Conservation (phyloP, 2,797 vertebrate species). For the Silurus lanzhouensis region DNA sequence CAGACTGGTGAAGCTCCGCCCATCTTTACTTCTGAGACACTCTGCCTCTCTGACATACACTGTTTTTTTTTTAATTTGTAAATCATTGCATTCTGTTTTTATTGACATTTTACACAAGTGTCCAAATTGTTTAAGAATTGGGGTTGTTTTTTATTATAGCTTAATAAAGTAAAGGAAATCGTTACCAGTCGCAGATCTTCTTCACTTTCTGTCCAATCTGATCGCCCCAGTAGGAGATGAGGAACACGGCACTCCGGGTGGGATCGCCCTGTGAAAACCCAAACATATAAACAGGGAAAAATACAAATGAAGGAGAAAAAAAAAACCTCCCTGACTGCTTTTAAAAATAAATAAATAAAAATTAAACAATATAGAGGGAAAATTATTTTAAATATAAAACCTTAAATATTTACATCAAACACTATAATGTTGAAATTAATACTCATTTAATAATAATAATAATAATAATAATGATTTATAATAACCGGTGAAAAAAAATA, state of each 20-base stretch:
- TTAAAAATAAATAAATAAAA: no score
- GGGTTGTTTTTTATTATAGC: no score
- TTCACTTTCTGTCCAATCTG: slow-evolving; percentile 98
- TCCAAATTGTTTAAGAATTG: no score
- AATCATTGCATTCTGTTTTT: no score
- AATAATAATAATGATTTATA: no score
- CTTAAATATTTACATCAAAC: neutral
- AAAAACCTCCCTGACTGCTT: neutral
- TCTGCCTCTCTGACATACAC: no score
- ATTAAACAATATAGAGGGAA: no score
- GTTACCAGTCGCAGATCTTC: slow-evolving; percentile 98
- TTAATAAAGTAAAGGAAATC: neutral
- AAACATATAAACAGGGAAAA: neutral
- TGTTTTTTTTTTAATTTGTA: no score
- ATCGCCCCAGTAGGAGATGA: slow-evolving; percentile 98
- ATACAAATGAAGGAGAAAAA: neutral
- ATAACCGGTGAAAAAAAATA: no score
- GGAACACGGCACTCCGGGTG: slow-evolving; percentile 88
- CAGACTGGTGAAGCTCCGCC: no score
- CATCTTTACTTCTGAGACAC: no score
- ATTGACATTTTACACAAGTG: no score
- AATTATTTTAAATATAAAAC: neutral
- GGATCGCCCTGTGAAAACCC: slow-evolving; percentile 80
- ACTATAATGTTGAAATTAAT: neutral
- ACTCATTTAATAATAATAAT: neutral